phyloP scores from a whole-genome alignment of 2,113 vertebrate species.

The Mugil cephalus region DNA sequence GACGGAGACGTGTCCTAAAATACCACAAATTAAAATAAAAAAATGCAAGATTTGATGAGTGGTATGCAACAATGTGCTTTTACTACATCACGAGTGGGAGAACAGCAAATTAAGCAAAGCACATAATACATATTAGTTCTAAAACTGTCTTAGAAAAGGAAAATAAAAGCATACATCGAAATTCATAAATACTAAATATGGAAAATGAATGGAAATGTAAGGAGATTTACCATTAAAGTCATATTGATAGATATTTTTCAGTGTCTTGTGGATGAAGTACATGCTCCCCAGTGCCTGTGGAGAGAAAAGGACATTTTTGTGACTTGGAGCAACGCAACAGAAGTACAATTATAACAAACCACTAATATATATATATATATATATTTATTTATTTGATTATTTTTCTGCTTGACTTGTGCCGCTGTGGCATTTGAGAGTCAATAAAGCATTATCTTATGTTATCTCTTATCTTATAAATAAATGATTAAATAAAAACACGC shows the following conservation, averaged over 20 bases:
- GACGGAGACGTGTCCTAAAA: constrained; percentile 28
- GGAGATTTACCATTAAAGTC: constrained; percentile 83
- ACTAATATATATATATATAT: too few species aligned
- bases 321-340: too few species aligned
- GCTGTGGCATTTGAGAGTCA: too few species aligned
- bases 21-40: neutral
- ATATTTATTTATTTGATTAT: too few species aligned
- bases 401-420: too few species aligned
- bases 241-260: constrained; percentile 84
- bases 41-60: constrained; percentile 23
- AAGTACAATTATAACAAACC: neutral
- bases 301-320: constrained; percentile 41
- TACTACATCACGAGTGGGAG: neutral
- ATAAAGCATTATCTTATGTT: too few species aligned
- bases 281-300: constrained; percentile 86
- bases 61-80: constrained; percentile 10
- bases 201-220: neutral
- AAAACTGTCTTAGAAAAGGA: neutral
- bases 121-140: too few species aligned
- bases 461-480: too few species aligned
- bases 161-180: neutral
- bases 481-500: too few species aligned
- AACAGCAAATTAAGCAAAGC: neutral
- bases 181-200: neutral
- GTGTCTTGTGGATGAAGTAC: constrained; percentile 87